Conservation (phyloP, 1,140 invertebrate genomes). For the Cecropterus lyciades region DNA sequence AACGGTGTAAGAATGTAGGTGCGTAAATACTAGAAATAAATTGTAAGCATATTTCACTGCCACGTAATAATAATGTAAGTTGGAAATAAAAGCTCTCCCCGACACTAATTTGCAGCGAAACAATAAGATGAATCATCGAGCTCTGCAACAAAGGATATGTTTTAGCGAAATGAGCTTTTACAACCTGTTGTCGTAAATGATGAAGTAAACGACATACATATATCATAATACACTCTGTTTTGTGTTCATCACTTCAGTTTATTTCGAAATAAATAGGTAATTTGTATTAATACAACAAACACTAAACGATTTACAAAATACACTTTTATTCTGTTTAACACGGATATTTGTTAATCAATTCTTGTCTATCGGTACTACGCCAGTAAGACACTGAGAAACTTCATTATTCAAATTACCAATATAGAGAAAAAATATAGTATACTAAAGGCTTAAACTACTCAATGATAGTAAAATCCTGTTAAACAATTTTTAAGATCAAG, state of each 20-base stretch:
- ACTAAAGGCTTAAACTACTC: too few species aligned
- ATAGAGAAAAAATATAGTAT: too few species aligned
- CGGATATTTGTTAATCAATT: too few species aligned
- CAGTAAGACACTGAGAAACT: too few species aligned
- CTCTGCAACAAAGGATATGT: conserved; percentile 15
- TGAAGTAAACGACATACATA: conserved; percentile 14
- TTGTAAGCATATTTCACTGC: not conserved
- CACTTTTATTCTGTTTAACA: too few species aligned
- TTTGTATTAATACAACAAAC: too few species aligned
- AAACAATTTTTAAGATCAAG: not conserved
- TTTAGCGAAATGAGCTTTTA: conserved; percentile 19
- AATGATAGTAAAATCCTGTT: not conserved
- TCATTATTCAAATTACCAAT: too few species aligned
- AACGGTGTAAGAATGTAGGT: too few species aligned
- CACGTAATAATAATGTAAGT: conserved; percentile 10
- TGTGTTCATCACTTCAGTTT: too few species aligned
- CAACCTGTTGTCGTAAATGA: conserved; percentile 18
- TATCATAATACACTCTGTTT: not conserved
- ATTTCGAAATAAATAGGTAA: too few species aligned
- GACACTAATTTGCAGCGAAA: conserved; percentile 20
- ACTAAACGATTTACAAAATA: too few species aligned
- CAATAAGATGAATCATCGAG: conserved; percentile 21
- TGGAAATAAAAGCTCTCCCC: conserved; percentile 17
- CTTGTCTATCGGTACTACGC: too few species aligned
- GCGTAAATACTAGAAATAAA: not conserved